These are phyloP conservation scores for Bombus sylvicola DNA, from an alignment of 1,140 invertebrate genomes.

Conservation along the genomic window DNA sequence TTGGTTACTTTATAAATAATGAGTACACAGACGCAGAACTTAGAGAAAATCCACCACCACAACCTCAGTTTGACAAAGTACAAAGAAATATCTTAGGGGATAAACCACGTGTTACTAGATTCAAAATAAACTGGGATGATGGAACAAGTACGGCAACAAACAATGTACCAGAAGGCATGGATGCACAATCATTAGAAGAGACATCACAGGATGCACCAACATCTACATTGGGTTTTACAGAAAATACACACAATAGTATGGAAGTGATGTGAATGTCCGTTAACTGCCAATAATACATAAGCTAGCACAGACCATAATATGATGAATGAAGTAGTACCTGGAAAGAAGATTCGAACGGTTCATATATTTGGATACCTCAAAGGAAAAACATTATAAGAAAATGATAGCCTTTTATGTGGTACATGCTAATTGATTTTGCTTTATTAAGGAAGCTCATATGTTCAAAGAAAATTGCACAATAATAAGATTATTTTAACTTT, in stretches of 20 bases:
- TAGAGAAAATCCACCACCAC: slow-evolving; percentile 96
- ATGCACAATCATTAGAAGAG: slow-evolving; percentile 75
- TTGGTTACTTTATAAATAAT: slow-evolving; percentile 99
- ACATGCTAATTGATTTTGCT: slow-evolving; percentile 22
- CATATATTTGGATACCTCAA: slow-evolving; percentile 61
- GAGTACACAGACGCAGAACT: slow-evolving; percentile 97
- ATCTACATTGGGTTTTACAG: slow-evolving; percentile 77
- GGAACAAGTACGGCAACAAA: slow-evolving; percentile 79
- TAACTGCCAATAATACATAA: slow-evolving; percentile 29
- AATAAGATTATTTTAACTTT: slow-evolving; percentile 40
- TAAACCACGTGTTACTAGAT: slow-evolving; percentile 96
- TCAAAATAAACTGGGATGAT: slow-evolving; percentile 99
- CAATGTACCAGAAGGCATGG: slow-evolving; percentile 73
- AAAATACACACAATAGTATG: slow-evolving; percentile 82
- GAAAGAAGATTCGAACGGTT: slow-evolving; percentile 43
- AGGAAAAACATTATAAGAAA: slow-evolving; percentile 25
- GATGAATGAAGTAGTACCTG: slow-evolving; percentile 65
- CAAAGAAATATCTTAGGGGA: slow-evolving; percentile 96
- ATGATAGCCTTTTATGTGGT: slow-evolving; percentile 32
- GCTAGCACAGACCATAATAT: slow-evolving; percentile 39
- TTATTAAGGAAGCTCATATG: slow-evolving; percentile 7
- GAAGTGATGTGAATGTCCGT: slow-evolving; percentile 79
- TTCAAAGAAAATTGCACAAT: slow-evolving; percentile 9
- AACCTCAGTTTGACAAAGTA: slow-evolving; percentile 97
- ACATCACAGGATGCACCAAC: slow-evolving; percentile 75